Evolutionary conservation across 23 tunicate species (phyloP), one percentile per base, ranked within the genome.

Genomic region (Ascidia mentula): DNA sequence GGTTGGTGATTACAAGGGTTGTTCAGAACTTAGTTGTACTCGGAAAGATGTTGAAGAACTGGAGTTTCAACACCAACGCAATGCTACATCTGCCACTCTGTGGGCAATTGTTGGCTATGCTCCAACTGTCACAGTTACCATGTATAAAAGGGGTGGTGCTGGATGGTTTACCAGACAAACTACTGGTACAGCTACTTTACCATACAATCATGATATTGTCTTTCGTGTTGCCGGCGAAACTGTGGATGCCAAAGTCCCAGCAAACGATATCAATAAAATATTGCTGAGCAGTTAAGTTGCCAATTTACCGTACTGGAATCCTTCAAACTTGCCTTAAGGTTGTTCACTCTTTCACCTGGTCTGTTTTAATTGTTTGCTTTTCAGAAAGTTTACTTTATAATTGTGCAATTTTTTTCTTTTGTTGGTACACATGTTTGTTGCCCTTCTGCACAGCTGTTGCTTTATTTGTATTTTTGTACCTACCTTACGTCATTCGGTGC

Each of bases 41-140:
- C 86, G 98, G 12, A 89, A 91, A 45, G 93, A 93, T 31, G 87
- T 88, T 17, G 93, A 93, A 31, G 83, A 82, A 72, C 77, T 93
- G 80, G 76, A 42, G 36, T 88, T 93, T 80, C 28, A 6, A 6
- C 98, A 93, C 72, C 85, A 88, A 40, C 80, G 98, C 1, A 93
- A 84, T 77, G 82, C 87, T 1, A 77, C 61, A 13, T 38, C 82
- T 40, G 87, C 92, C 9, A 84, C 93, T 32, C n/a, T 93, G 18
- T 93, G 93, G 98, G 98, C 98, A 0, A 82, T 93, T 65, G 32
- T 88, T 0, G 98, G 98, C 18, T 93, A 88, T 59, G 60, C 93
- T 7, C 98, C 98, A 6, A 88, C 93, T 26, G 76, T 79, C 5
- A 60, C 83, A 1, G 89, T 79, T 22, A 85, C 78, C 18, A 59